Conservation (phyloP, 2,888 invertebrate species). For the Allophyes oxyacanthae region DNA sequence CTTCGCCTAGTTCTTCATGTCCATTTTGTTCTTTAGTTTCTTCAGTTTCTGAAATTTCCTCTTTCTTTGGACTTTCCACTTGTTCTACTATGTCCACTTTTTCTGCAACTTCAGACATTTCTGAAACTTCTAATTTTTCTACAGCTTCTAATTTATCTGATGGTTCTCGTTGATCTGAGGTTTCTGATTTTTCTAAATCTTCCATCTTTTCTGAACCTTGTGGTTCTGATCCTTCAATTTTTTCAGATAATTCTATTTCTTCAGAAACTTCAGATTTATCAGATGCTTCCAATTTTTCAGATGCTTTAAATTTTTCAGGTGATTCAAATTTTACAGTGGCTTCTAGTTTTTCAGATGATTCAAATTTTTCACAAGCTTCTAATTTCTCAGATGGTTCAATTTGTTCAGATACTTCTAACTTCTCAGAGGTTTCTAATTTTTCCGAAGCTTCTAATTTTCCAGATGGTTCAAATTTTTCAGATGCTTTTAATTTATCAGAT, state of each 20-base stretch:
- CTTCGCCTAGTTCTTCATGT: slow-evolving; percentile 86
- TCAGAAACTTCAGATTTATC: slow-evolving; percentile 7
- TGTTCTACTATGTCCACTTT: slow-evolving; percentile 3
- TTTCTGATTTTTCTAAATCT: too few relatives aligned
- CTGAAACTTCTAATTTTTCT: background rate
- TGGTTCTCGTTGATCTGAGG: slow-evolving; percentile 4
- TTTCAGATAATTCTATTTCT: slow-evolving; percentile 7
- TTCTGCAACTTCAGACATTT: background rate
- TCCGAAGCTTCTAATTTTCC: background rate
- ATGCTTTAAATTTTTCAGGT: slow-evolving; percentile 16
- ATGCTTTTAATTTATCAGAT: slow-evolving; percentile 6
- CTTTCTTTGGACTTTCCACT: too few relatives aligned
- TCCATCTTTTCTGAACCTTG: too few relatives aligned
- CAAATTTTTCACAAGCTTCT: slow-evolving; percentile 11
- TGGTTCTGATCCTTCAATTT: background rate
- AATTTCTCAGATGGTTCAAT: background rate
- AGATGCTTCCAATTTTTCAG: slow-evolving; percentile 9
- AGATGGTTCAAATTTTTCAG: slow-evolving; percentile 1
- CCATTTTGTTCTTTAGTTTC: slow-evolving; percentile 46
- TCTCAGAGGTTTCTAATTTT: too few relatives aligned
- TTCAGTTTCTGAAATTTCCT: too few relatives aligned
- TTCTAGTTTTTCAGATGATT: slow-evolving; percentile 6
- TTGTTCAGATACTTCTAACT: background rate
- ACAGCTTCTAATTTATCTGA: slow-evolving; percentile 17
- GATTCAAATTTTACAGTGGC: slow-evolving; percentile 12